Evolutionary conservation across 1,140 invertebrate species (phyloP).

Genomic region (Tribolium madens): DNA sequence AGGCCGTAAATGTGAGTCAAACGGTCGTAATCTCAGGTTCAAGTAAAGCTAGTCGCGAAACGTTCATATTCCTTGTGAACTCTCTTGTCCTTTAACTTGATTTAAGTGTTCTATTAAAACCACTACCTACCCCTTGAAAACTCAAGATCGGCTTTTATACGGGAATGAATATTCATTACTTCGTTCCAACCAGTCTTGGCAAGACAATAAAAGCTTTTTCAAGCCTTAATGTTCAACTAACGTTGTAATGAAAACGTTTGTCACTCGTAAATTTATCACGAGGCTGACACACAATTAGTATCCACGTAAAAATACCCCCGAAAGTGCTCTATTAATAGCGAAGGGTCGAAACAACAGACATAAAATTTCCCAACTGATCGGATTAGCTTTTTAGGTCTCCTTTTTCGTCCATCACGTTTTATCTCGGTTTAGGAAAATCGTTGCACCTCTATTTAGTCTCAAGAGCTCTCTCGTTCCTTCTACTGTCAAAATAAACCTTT

Average conservation of each 20-base stretch:
- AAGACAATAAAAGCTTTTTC: conserved; percentile 51
- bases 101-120: conserved; percentile 59
- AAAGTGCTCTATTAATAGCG: conserved; percentile 47
- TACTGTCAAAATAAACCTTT: conserved; percentile 22
- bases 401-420: too few relatives aligned
- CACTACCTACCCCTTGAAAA: conserved; percentile 50
- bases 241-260: conserved; percentile 52
- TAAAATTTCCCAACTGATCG: background rate
- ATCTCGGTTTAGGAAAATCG: background rate
- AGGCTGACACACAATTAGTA: conserved; percentile 44
- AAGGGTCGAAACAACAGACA: background rate
- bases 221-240: conserved; percentile 51
- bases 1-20: too few relatives aligned
- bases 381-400: background rate
- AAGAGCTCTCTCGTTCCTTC: background rate
- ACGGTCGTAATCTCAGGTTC: conserved; percentile 23
- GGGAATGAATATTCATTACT: conserved; percentile 56
- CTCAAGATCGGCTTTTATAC: conserved; percentile 50
- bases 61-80: conserved; percentile 52
- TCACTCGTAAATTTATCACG: conserved; percentile 48
- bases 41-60: conserved; percentile 43
- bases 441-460: background rate
- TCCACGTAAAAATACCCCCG: background rate
- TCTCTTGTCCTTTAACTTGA: conserved; percentile 55
- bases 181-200: conserved; percentile 43